Evolutionary conservation across 1,140 invertebrate species (phyloP).

Genomic region (Lordiphosa stackelbergi): DNA sequence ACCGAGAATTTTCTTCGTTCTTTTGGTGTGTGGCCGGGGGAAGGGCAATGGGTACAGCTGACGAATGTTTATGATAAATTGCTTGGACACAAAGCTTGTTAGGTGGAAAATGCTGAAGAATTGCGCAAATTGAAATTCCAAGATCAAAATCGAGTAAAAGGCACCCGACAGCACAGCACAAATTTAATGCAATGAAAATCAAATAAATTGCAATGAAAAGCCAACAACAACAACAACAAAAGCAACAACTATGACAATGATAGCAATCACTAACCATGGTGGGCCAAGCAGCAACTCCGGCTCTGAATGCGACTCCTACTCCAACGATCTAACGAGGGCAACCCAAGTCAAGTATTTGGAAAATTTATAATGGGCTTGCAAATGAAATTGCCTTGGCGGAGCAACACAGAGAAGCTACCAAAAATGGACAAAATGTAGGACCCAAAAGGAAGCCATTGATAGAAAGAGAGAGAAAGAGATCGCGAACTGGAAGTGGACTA

Average conservation of each 20-base stretch:
- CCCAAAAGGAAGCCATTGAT: slow-evolving; percentile 1
- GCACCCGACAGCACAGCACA: slow-evolving; percentile 34
- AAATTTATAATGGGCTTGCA: slow-evolving; percentile 66
- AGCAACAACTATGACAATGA: slow-evolving; percentile 51
- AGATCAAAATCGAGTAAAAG: slow-evolving; percentile 57
- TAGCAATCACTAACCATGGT: slow-evolving; percentile 68
- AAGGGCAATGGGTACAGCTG: slow-evolving; percentile 30
- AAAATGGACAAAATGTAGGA: slow-evolving; percentile 42
- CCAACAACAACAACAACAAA: slow-evolving; percentile 17
- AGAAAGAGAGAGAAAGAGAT: slow-evolving; percentile 8
- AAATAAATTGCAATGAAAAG: slow-evolving; percentile 71
- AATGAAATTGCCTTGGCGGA: slow-evolving; percentile 29
- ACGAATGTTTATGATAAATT: slow-evolving; percentile 66
- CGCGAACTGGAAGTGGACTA: slow-evolving; percentile 31
- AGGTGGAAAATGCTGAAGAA: slow-evolving; percentile 31
- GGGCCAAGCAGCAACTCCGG: slow-evolving; percentile 16
- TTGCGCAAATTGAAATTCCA: slow-evolving; percentile 66
- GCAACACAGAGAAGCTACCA: slow-evolving; percentile 9
- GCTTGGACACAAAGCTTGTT: slow-evolving; percentile 38
- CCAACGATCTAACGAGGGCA: slow-evolving; percentile 13
- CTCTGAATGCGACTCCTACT: background rate
- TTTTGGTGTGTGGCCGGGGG: background rate
- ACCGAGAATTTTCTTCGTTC: slow-evolving; percentile 1
- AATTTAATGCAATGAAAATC: slow-evolving; percentile 70
- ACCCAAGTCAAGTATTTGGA: slow-evolving; percentile 63